Evolutionary conservation across 2,888 invertebrate genomes (phyloP), one percentile per base, ranked within the genome.

Genomic region (Eustalomyia histrio): DNA sequence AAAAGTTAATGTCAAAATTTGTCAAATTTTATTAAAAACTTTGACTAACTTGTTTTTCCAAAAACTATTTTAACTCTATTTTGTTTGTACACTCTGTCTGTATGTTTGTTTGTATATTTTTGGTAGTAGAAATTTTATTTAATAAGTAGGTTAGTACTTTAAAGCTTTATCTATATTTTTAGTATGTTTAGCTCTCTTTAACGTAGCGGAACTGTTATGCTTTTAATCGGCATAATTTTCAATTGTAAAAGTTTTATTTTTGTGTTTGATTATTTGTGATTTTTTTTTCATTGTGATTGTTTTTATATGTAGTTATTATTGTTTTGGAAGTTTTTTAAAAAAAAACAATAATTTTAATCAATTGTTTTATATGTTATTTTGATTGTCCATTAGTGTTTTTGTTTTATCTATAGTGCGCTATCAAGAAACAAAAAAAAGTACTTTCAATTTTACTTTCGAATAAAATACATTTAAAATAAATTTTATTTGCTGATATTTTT

Each of bases 131-230:
- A 69, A 76, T 55, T 73, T 73, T 57, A 50, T 73, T 73, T 57
- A 50, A 12, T 71, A 80, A 76, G 65, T 76, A 60, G 73, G 76
- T 80, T 76, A 76, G 58, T 74, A 65, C 58, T 69, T 65, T 39
- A 74, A 58, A 76, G 16, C 53, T 68, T 18, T 50, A 35, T 50
- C 4, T 29, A 7, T 14, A 75, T 35, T 61, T 73, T 80, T 74
- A 80, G 76, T 76, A 76, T 63, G 74, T 71, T 71, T 78, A 71
- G 33, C 69, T 65, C 65, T 71, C 60, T 74, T 74, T 74, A 81
- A 78, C 57, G 74, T 61, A 74, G 69, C 74, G 76, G 69, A 76
- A 80, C 74, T 58, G 65, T 67, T 65, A 58, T 61, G 72, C 50
- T 16, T 76, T 43, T 24, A 9, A 18, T 60, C 53, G 53, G 18